These are phyloP conservation scores for Rallus crepitans DNA, from an alignment of 2,797 vertebrate genomes.

Conservation along the genomic window DNA sequence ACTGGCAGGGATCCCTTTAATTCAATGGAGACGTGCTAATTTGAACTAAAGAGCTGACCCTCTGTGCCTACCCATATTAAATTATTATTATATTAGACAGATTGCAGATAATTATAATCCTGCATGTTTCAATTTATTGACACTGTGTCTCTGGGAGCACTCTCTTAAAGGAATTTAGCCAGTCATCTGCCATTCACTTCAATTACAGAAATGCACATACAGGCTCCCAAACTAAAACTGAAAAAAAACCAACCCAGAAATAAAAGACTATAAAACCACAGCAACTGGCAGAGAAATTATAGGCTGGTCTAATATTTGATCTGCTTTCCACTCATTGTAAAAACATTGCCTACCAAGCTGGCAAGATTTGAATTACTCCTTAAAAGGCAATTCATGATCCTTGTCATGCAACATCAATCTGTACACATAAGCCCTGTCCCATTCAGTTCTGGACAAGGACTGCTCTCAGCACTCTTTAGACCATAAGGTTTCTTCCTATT, in stretches of 20 bases:
- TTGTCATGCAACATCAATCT: not conserved
- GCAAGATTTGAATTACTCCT: not conserved
- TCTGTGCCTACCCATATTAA: conserved; percentile 19
- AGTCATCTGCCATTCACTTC: conserved; percentile 48
- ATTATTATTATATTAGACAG: conserved; percentile 54
- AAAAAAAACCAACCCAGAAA: not conserved
- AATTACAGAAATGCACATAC: not conserved
- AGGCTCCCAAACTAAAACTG: not conserved
- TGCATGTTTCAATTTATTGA: conserved; percentile 40
- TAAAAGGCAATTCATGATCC: not conserved
- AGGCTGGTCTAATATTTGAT: not conserved
- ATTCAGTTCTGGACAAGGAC: not conserved
- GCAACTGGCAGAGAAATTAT: not conserved
- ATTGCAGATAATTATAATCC: conserved; percentile 54
- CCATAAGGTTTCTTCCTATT: not conserved
- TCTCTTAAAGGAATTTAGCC: conserved; percentile 28
- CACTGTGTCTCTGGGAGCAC: not conserved
- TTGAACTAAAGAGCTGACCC: conserved; percentile 41
- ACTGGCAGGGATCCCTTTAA: conserved; percentile 13
- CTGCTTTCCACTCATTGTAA: conserved; percentile 1
- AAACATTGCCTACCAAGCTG: not conserved
- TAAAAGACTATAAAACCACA: not conserved
- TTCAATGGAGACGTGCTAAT: conserved; percentile 9
- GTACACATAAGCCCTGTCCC: not conserved
- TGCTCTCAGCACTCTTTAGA: not conserved